Evolutionary conservation across 1,140 invertebrate genomes (phyloP).

Genomic region (Ips typographus): DNA sequence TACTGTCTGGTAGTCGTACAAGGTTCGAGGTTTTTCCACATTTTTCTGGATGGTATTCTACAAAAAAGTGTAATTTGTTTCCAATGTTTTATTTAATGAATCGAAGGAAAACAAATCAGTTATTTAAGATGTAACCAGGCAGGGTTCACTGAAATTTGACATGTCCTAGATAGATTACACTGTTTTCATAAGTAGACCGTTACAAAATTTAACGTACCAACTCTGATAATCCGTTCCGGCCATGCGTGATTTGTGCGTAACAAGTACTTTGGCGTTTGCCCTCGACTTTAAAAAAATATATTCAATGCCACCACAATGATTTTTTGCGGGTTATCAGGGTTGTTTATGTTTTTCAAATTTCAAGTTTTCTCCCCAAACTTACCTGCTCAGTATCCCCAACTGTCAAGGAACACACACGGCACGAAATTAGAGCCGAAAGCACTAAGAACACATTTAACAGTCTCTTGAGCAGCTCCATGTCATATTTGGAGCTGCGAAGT

Average conservation of each 20-base stretch:
- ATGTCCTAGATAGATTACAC: constrained; percentile 31
- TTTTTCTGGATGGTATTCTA: constrained; percentile 35
- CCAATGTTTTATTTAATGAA: no score
- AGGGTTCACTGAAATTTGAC: constrained; percentile 27
- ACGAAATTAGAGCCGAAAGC: constrained; percentile 15
- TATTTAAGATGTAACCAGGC: neutral
- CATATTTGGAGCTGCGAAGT: constrained; percentile 30
- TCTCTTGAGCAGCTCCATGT: constrained; percentile 30
- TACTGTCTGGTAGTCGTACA: constrained; percentile 47
- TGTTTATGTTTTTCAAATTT: no score
- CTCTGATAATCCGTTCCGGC: neutral
- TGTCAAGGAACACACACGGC: neutral
- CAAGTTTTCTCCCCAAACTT: neutral
- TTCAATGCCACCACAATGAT: no score
- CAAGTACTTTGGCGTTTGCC: no score
- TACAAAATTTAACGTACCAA: constrained; percentile 1
- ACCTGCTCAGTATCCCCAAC: constrained; percentile 22
- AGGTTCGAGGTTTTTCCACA: constrained; percentile 36
- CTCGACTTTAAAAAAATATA: no score
- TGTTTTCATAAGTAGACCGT: constrained; percentile 25
- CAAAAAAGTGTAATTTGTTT: neutral
- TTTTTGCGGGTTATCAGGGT: no score
- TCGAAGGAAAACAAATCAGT: no score
- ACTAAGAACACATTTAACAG: constrained; percentile 34
- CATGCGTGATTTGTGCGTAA: neutral